phyloP scores from a whole-genome alignment of 2,113 vertebrate species.

The Motacilla alba region DNA sequence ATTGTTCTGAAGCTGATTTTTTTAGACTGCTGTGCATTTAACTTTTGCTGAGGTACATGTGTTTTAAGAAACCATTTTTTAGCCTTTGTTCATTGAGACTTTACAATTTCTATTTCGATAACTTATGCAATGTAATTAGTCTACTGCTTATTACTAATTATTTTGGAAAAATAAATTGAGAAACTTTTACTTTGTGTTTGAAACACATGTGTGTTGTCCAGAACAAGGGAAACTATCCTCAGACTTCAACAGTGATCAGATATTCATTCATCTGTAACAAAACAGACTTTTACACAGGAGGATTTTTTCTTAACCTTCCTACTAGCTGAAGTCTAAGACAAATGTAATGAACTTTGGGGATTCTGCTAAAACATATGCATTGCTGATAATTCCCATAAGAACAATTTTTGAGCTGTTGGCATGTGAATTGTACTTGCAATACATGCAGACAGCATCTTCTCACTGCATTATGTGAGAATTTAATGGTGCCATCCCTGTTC shows the following conservation, averaged over 20 bases:
- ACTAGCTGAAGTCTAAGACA: neutral
- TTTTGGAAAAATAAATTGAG: neutral
- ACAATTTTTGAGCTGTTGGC: neutral
- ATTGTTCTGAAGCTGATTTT: neutral
- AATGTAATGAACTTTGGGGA: neutral
- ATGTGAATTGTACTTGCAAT: neutral
- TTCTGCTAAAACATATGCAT: neutral
- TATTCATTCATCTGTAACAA: neutral
- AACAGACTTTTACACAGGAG: neutral
- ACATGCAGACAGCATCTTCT: neutral
- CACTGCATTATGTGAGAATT: neutral
- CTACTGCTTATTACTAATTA: neutral
- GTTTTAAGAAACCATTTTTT: constrained; percentile 32
- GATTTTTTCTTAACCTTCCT: neutral
- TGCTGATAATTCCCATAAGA: neutral
- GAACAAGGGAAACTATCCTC: neutral
- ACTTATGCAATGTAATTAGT: neutral
- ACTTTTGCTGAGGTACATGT: neutral
- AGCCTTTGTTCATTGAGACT: neutral
- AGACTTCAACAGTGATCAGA: neutral
- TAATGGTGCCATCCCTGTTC: neutral
- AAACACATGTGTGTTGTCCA: neutral
- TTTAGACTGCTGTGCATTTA: neutral
- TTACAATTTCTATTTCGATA: constrained; percentile 18
- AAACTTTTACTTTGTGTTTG: neutral